A percentile compares a stretch with the other conserved stretches of the same genome.
phyloP scores from a whole-genome alignment of 2,797 vertebrate species.

The Rhadinocentrus ornatus region DNA sequence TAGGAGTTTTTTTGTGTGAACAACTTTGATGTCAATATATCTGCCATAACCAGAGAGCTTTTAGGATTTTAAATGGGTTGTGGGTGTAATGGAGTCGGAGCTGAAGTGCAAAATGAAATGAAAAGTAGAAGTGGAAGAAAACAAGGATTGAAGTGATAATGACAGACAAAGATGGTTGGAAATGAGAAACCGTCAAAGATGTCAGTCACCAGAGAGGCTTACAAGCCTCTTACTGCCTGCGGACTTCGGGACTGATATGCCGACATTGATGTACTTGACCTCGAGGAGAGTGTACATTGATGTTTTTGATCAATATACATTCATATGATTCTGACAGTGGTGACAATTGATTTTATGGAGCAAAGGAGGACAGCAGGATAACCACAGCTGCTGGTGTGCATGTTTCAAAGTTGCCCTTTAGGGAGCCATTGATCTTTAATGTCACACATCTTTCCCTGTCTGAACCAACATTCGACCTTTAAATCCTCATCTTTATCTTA shows the following conservation, averaged over 20 bases:
- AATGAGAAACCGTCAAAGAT: neutral
- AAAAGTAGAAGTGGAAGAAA: slow-evolving; percentile 8
- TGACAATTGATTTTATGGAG: slow-evolving; percentile 24
- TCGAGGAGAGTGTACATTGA: neutral
- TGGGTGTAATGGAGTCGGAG: slow-evolving; percentile 46
- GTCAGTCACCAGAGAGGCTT: slow-evolving; percentile 1
- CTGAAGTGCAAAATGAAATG: slow-evolving; percentile 13
- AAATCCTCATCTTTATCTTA: slow-evolving; percentile 27
- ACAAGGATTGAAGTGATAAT: neutral
- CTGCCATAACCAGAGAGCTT: slow-evolving; percentile 8
- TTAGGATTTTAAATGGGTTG: slow-evolving; percentile 32
- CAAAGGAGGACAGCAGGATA: slow-evolving; percentile 13
- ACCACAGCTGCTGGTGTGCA: slow-evolving; percentile 28
- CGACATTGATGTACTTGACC: neutral
- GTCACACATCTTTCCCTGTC: neutral
- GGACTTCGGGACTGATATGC: neutral
- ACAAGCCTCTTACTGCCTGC: neutral
- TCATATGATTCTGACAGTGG: neutral
- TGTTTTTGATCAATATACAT: neutral
- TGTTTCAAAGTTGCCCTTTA: slow-evolving; percentile 24
- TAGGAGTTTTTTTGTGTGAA: neutral
- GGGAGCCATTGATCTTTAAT: slow-evolving; percentile 33
- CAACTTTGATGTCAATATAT: neutral
- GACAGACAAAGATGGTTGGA: neutral
- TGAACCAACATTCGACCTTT: neutral